A percentile compares a stretch with the other conserved stretches of the same genome.
Evolutionary conservation across 2,113 vertebrate genomes (phyloP).

Genomic region (Calidris pygmaea): DNA sequence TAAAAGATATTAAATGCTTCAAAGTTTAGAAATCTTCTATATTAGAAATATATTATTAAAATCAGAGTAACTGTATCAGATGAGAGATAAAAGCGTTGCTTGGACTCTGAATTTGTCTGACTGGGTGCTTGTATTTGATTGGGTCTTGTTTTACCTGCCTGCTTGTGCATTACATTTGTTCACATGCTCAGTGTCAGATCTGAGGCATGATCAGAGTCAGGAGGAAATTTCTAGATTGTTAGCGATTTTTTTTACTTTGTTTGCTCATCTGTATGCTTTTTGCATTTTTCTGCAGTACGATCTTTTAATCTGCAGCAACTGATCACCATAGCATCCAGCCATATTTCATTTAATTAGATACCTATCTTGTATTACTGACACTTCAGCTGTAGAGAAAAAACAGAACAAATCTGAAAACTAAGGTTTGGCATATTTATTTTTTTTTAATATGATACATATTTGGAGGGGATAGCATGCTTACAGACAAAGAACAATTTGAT

Average conservation of each 20-base stretch:
- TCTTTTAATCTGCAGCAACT: neutral
- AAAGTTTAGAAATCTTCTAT: neutral
- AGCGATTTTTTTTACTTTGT: neutral
- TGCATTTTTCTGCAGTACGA: neutral
- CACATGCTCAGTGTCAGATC: neutral
- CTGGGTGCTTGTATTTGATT: neutral
- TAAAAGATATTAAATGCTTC: neutral
- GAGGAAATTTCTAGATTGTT: neutral
- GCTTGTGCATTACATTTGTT: neutral
- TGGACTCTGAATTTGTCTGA: neutral
- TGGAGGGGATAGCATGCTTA: neutral
- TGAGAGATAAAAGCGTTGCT: neutral
- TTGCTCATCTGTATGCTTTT: neutral
- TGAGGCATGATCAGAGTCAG: neutral
- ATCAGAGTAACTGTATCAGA: neutral
- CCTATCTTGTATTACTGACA: neutral
- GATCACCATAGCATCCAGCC: no score
- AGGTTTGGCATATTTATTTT: neutral
- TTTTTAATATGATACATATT: neutral
- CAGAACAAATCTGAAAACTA: neutral
- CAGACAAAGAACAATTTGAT: neutral
- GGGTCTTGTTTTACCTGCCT: accelerated
- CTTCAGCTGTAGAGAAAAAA: neutral
- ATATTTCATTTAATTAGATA: neutral
- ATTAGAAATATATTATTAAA: neutral